These are phyloP conservation scores for Anthopleura sola DNA, from an alignment of 64 coral and sea anemone genomes.

Conservation along the genomic window DNA sequence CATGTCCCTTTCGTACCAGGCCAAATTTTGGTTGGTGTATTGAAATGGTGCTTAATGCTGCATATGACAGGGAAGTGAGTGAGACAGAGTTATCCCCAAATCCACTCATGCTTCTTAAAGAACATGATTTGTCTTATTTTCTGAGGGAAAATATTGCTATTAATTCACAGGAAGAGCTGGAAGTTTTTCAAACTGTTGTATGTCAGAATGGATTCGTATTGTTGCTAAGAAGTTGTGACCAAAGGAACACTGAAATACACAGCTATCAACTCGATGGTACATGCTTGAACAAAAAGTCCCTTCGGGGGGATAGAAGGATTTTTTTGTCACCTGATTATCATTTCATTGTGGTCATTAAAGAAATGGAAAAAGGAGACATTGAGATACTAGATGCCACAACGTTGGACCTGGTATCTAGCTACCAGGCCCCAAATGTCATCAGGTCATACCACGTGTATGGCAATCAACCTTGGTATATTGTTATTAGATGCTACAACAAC, in stretches of 20 bases:
- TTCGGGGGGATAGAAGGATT: background rate
- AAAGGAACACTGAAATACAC: background rate
- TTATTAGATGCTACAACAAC: constrained; percentile 1
- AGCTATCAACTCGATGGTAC: background rate
- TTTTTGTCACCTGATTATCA: background rate
- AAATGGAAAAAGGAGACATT: background rate
- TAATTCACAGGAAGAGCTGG: too few relatives aligned
- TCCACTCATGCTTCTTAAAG: too few relatives aligned
- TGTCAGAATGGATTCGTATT: background rate
- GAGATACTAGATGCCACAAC: background rate
- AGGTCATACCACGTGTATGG: constrained; percentile 10
- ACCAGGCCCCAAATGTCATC: background rate
- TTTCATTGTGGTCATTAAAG: background rate
- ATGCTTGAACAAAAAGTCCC: background rate
- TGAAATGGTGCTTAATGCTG: too few relatives aligned
- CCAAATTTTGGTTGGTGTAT: too few relatives aligned
- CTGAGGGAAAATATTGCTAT: too few relatives aligned
- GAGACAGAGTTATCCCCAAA: too few relatives aligned
- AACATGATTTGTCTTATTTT: too few relatives aligned
- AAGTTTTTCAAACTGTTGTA: too few relatives aligned
- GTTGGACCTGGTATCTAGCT: background rate
- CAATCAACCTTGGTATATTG: constrained; percentile 5
- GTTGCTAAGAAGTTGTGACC: too few relatives aligned
- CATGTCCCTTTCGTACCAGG: too few relatives aligned
- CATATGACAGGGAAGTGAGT: too few relatives aligned